Conservation (phyloP, 2,113 vertebrate genomes). For the Rhodinocichla rosea region DNA sequence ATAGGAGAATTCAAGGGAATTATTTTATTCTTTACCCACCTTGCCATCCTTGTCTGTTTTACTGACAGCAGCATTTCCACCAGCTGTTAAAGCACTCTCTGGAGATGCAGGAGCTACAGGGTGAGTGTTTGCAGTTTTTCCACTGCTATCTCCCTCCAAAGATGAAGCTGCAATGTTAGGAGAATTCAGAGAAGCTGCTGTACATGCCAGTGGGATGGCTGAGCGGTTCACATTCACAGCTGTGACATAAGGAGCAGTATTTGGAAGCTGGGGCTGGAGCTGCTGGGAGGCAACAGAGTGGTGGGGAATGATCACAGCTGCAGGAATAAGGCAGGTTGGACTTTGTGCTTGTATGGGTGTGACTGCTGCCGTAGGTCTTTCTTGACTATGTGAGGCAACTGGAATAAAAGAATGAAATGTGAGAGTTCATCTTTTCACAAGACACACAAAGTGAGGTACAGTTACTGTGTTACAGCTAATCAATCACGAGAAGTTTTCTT, state of each 20-base stretch:
- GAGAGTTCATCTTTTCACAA: background rate
- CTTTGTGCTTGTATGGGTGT: constrained; percentile 87
- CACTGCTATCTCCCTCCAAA: constrained; percentile 79
- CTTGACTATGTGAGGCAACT: constrained; percentile 89
- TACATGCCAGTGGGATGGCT: constrained; percentile 78
- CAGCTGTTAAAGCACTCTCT: constrained; percentile 65
- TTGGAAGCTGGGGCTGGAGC: constrained; percentile 61
- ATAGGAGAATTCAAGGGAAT: background rate
- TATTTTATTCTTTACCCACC: constrained; percentile 69
- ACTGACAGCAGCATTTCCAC: constrained; percentile 67
- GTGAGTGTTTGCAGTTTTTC: constrained; percentile 69
- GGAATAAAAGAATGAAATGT: background rate
- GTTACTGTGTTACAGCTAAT: background rate
- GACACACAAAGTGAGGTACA: background rate
- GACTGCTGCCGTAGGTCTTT: constrained; percentile 89
- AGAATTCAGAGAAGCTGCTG: constrained; percentile 81
- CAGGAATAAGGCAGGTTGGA: constrained; percentile 75
- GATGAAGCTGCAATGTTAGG: constrained; percentile 75
- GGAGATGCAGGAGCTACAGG: constrained; percentile 71
- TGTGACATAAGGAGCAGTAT: constrained; percentile 53
- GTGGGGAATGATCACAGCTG: constrained; percentile 76
- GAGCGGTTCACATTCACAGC: constrained; percentile 70
- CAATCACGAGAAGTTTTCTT: background rate
- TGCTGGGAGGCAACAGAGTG: constrained; percentile 63
- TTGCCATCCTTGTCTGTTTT: constrained; percentile 90